Evolutionary conservation across 2,797 vertebrate species (phyloP).

Genomic region (Myoxocephalus aenaeus): DNA sequence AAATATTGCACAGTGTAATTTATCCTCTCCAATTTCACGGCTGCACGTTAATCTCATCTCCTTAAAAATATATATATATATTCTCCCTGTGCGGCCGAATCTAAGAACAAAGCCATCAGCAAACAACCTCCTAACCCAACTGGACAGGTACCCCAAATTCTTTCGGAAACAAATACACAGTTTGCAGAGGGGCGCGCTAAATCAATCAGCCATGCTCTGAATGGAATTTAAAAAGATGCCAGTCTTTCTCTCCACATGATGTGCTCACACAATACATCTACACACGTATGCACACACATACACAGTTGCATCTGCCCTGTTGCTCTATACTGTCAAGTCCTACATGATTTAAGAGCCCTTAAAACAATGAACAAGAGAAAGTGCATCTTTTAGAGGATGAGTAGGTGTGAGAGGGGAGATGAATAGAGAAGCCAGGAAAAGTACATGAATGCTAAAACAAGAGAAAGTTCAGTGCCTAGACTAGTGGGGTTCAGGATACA

Average conservation of each 20-base stretch:
- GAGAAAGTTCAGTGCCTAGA: conserved; percentile 54
- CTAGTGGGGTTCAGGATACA: conserved; percentile 21
- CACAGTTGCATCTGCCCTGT: conserved; percentile 71
- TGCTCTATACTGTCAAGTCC: conserved; percentile 62
- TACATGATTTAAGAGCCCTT: conserved; percentile 52
- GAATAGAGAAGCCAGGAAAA: conserved; percentile 24
- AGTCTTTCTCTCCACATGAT: conserved; percentile 36
- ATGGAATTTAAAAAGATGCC: conserved; percentile 65
- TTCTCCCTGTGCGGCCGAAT: conserved; percentile 56
- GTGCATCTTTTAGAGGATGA: conserved; percentile 34
- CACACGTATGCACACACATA: conserved; percentile 30
- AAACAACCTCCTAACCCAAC: conserved; percentile 69
- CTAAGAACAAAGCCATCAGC: conserved; percentile 74
- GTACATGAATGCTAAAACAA: conserved; percentile 27
- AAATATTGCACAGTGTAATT: conserved; percentile 74
- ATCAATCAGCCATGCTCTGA: conserved; percentile 75
- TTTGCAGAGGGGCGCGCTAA: conserved; percentile 55
- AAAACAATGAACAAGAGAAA: conserved; percentile 40
- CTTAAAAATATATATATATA: conserved; percentile 45
- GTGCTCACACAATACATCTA: conserved; percentile 51
- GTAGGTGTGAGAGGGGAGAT: conserved; percentile 14
- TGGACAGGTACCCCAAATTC: conserved; percentile 66
- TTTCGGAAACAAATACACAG: conserved; percentile 48
- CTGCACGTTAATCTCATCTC: conserved; percentile 75
- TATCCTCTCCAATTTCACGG: conserved; percentile 65